These are phyloP conservation scores for Leucosticte australis DNA, from an alignment of 2,113 vertebrate species.

Conservation along the genomic window DNA sequence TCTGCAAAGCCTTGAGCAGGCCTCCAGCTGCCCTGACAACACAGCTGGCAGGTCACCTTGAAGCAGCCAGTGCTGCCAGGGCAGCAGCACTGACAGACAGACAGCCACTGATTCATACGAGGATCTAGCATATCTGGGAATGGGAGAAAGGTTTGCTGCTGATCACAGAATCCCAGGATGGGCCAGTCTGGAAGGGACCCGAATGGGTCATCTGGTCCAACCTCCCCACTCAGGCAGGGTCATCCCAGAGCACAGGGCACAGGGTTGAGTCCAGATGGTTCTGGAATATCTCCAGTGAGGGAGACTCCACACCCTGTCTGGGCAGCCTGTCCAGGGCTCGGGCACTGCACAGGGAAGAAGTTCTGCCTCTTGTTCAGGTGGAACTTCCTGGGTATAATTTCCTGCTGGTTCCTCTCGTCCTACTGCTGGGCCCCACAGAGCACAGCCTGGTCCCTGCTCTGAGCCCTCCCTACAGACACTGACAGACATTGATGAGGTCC, in stretches of 20 bases:
- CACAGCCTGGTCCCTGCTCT: not conserved
- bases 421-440: not conserved
- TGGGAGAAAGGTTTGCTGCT: not conserved
- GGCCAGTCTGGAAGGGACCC: not conserved
- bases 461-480: not conserved
- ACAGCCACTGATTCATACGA: not conserved
- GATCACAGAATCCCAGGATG: not conserved
- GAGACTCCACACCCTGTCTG: not conserved
- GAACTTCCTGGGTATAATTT: not conserved
- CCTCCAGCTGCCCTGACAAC: not conserved
- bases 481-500: not conserved
- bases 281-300: not conserved
- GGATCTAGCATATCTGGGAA: not conserved
- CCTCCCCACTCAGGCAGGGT: accelerated
- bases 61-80: not conserved
- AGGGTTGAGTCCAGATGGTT: not conserved
- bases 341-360: not conserved
- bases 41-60: not conserved
- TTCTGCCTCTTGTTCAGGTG: not conserved
- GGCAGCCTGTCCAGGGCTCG: not conserved
- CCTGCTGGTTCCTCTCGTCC: not conserved
- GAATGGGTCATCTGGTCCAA: not conserved
- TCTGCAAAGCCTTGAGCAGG: not conserved
- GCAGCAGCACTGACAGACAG: not conserved
- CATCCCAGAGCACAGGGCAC: not conserved